Conservation (phyloP, 1,140 invertebrate species). For the Chionoecetes opilio region DNA sequence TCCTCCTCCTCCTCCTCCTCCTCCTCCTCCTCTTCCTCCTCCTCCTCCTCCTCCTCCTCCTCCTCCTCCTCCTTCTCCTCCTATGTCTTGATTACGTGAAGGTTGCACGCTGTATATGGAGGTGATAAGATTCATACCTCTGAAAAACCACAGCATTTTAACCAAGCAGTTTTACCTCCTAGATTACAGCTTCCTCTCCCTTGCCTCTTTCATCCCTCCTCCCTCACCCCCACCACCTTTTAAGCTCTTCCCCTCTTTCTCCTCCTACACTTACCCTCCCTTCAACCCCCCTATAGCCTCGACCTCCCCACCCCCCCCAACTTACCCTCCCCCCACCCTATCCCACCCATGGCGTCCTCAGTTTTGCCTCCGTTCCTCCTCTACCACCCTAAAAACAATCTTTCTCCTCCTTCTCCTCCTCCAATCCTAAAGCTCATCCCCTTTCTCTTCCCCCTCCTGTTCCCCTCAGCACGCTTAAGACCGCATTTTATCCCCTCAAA, state of each 20-base stretch:
- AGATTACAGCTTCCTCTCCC: too few relatives aligned
- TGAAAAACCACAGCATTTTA: too few relatives aligned
- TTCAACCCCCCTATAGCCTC: too few relatives aligned
- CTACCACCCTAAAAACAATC: too few relatives aligned
- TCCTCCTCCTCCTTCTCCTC: not conserved
- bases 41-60: not conserved
- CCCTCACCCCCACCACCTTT: not conserved
- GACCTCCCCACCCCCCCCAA: too few relatives aligned
- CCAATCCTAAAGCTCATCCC: not conserved
- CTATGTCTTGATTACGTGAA: not conserved
- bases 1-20: not conserved
- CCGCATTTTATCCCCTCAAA: constrained; percentile 25
- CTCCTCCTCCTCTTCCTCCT: not conserved
- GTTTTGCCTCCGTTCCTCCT: too few relatives aligned
- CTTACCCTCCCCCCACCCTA: too few relatives aligned
- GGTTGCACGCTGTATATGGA: not conserved
- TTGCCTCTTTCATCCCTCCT: too few relatives aligned
- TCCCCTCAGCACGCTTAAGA: constrained; percentile 13
- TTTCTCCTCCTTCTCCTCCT: too few relatives aligned
- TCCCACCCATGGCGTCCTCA: too few relatives aligned
- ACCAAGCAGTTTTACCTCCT: too few relatives aligned
- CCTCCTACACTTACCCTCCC: not conserved
- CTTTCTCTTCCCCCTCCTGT: not conserved
- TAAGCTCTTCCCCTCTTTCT: not conserved
- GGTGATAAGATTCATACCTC: too few relatives aligned